Conservation (phyloP, 2,888 invertebrate genomes). For the Schrankia costaestrigalis region DNA sequence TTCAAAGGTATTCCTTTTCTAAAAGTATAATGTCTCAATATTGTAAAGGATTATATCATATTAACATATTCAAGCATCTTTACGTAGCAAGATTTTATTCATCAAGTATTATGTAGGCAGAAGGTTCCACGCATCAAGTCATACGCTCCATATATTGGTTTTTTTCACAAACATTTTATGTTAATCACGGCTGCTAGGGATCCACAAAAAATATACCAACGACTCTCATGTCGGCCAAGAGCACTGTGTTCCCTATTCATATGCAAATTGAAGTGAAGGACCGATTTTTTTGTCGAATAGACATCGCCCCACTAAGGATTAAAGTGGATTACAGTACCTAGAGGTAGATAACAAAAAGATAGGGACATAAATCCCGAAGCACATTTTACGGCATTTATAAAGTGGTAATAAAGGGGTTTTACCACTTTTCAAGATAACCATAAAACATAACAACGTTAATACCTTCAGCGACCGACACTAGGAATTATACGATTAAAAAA, state of each 20-base stretch:
- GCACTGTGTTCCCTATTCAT: constrained; percentile 50
- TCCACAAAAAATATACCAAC: constrained; percentile 51
- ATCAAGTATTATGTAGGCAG: constrained; percentile 31
- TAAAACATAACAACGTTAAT: constrained; percentile 42
- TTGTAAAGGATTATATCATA: constrained; percentile 21
- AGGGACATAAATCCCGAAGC: constrained; percentile 42
- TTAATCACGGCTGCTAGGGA: constrained; percentile 49
- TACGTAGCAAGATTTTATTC: constrained; percentile 34
- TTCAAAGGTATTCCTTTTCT: too few species aligned
- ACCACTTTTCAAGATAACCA: constrained; percentile 46
- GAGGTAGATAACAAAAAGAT: constrained; percentile 47
- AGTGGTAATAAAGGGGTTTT: constrained; percentile 41
- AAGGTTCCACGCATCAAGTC: constrained; percentile 41
- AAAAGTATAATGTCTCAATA: too few species aligned
- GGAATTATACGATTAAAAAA: constrained; percentile 28
- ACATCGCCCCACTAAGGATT: constrained; percentile 43
- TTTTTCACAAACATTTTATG: constrained; percentile 61
- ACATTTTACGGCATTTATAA: constrained; percentile 44
- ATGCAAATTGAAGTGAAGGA: constrained; percentile 59
- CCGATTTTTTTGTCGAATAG: constrained; percentile 59
- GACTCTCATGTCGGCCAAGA: constrained; percentile 41
- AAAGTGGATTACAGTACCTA: constrained; percentile 44
- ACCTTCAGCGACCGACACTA: constrained; percentile 23
- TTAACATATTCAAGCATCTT: constrained; percentile 33
- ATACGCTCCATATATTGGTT: constrained; percentile 43